Conservation (phyloP, 2,113 vertebrate species). For the Picathartes gymnocephalus region DNA sequence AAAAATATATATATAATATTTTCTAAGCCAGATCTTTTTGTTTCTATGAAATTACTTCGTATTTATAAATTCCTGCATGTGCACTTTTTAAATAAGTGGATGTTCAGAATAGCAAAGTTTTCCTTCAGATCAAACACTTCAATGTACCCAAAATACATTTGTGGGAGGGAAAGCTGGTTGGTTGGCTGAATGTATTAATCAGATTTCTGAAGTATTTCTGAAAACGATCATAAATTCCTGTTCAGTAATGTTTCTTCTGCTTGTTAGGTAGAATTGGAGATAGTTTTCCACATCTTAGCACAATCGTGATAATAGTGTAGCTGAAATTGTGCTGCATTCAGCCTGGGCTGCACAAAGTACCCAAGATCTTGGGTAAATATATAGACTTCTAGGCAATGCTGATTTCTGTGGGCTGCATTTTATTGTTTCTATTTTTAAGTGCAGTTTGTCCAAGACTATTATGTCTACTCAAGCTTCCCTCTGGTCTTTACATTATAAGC, state of each 20-base stretch:
- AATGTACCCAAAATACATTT: neutral
- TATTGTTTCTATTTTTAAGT: neutral
- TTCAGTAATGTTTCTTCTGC: neutral
- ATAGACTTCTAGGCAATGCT: neutral
- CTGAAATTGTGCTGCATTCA: neutral
- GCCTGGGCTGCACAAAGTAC: neutral
- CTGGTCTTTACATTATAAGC: neutral
- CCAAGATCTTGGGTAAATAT: neutral
- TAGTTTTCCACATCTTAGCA: neutral
- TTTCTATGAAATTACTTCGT: neutral
- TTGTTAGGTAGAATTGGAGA: neutral
- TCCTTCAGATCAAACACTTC: neutral
- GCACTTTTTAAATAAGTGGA: neutral
- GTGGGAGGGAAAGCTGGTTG: neutral
- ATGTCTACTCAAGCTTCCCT: neutral
- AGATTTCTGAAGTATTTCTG: neutral
- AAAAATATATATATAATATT: neutral
- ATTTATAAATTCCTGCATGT: neutral
- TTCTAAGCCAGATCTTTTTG: neutral
- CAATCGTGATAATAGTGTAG: neutral
- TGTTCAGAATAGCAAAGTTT: neutral
- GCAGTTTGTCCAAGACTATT: neutral
- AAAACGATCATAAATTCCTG: neutral
- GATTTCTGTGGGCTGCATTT: neutral
- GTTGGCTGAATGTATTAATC: neutral